A percentile compares a stretch with the other conserved stretches of the same genome.
phyloP scores from a whole-genome alignment of 2,888 invertebrate species.

The Plebejus melissa region DNA sequence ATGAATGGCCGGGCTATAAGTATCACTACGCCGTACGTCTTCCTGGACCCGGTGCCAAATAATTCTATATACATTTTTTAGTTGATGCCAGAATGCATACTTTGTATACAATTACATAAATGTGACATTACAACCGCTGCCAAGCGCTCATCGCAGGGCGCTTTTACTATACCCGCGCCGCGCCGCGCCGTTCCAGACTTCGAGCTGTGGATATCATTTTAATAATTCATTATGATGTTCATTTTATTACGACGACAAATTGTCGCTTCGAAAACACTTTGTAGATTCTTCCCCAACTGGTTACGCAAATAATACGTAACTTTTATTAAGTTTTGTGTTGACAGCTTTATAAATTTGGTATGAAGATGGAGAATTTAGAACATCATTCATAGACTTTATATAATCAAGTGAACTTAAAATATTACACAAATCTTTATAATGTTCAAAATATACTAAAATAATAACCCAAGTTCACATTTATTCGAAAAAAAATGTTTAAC shows the following conservation, averaged over 20 bases:
- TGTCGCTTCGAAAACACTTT: neutral
- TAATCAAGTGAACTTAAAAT: neutral
- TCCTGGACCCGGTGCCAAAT: conserved; percentile 55
- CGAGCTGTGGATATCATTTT: conserved; percentile 5
- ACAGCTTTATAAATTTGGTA: neutral
- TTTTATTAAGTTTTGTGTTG: neutral
- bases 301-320: neutral
- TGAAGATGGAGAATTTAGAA: neutral
- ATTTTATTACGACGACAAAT: conserved; percentile 14
- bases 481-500: neutral
- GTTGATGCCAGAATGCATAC: conserved; percentile 34
- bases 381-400: neutral
- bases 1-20: conserved; percentile 52
- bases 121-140: conserved; percentile 26
- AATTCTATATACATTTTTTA: conserved; percentile 35
- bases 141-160: conserved; percentile 20
- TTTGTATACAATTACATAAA: conserved; percentile 30
- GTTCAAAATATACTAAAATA: neutral
- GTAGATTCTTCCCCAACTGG: conserved; percentile 9
- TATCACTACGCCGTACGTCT: conserved; percentile 38
- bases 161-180: neutral
- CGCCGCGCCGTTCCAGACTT: neutral
- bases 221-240: conserved; percentile 19
- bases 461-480: too few species aligned
- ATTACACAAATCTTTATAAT: neutral